Evolutionary conservation across 2,888 invertebrate species (phyloP).

Genomic region (Scaptodrosophila latifasciaeformis): DNA sequence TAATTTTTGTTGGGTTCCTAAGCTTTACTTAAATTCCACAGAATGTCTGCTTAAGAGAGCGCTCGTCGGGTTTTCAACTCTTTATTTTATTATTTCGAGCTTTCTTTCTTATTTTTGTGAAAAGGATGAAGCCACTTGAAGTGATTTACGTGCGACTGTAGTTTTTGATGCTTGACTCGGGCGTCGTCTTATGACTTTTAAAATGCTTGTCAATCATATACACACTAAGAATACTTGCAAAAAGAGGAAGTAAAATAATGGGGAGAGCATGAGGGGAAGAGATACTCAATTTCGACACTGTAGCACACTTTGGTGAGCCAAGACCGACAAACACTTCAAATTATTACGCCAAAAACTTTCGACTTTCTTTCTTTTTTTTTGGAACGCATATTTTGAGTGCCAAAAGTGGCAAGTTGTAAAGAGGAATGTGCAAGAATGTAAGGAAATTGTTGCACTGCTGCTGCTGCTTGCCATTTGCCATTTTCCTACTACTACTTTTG

Average conservation of each 20-base stretch:
- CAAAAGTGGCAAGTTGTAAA: slow-evolving; percentile 46
- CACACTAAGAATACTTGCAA: too few relatives aligned
- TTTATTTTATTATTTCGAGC: slow-evolving; percentile 8
- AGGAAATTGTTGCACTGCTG: slow-evolving; percentile 55
- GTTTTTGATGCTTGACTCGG: slow-evolving; percentile 13
- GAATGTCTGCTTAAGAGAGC: too few relatives aligned
- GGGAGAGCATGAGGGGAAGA: too few relatives aligned
- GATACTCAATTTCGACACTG: too few relatives aligned
- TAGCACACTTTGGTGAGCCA: slow-evolving; percentile 43
- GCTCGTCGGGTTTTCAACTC: neutral
- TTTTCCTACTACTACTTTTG: slow-evolving; percentile 3
- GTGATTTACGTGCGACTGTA: slow-evolving; percentile 36
- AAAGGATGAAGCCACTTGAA: slow-evolving; percentile 25
- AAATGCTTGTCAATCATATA: slow-evolving; percentile 24
- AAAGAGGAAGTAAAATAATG: too few relatives aligned
- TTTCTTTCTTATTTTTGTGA: neutral
- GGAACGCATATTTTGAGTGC: slow-evolving; percentile 59
- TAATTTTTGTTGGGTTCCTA: neutral
- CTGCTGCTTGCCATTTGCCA: slow-evolving; percentile 41
- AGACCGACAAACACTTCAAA: slow-evolving; percentile 20
- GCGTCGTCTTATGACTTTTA: slow-evolving; percentile 25
- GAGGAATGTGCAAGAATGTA: slow-evolving; percentile 24
- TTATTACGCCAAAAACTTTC: slow-evolving; percentile 36
- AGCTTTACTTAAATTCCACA: too few relatives aligned
- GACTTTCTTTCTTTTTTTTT: too few relatives aligned